Conservation (phyloP, 1,140 invertebrate genomes). For the Ceratina calcarata region DNA sequence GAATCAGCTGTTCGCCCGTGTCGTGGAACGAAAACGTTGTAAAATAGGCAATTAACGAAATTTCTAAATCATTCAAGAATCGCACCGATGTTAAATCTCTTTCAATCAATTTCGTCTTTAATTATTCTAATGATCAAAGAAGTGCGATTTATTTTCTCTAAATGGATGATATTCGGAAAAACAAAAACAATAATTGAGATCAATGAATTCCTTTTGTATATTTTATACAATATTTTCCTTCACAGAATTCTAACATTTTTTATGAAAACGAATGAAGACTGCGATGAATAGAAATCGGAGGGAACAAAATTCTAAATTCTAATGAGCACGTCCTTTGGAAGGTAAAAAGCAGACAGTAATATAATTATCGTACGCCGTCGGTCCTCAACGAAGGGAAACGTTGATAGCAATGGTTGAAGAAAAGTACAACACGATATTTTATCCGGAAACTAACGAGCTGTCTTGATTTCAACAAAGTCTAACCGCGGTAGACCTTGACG, state of each 20-base stretch:
- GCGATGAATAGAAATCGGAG: too few species aligned
- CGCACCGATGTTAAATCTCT: too few species aligned
- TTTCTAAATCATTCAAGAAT: background rate
- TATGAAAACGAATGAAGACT: too few species aligned
- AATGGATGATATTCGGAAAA: too few species aligned
- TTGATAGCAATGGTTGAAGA: background rate
- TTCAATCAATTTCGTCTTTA: too few species aligned
- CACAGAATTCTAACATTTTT: background rate
- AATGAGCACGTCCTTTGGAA: background rate
- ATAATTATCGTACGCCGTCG: conserved; percentile 24
- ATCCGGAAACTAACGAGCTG: conserved; percentile 31
- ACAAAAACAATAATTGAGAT: background rate
- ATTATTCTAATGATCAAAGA: too few species aligned
- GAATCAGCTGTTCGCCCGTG: background rate
- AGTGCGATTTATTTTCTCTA: too few species aligned
- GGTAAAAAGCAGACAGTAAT: background rate
- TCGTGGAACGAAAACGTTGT: background rate
- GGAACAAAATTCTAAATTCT: background rate
- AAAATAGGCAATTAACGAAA: background rate
- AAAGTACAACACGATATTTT: conserved; percentile 14
- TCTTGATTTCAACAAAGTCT: background rate
- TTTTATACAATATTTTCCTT: background rate
- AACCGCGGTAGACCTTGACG: background rate
- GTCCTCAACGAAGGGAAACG: background rate
- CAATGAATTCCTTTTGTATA: background rate